Percentiles rank a stretch among this genome's conserved stretches.
Evolutionary conservation across 2,797 vertebrate species (phyloP).

Genomic region (Tinamus major): DNA sequence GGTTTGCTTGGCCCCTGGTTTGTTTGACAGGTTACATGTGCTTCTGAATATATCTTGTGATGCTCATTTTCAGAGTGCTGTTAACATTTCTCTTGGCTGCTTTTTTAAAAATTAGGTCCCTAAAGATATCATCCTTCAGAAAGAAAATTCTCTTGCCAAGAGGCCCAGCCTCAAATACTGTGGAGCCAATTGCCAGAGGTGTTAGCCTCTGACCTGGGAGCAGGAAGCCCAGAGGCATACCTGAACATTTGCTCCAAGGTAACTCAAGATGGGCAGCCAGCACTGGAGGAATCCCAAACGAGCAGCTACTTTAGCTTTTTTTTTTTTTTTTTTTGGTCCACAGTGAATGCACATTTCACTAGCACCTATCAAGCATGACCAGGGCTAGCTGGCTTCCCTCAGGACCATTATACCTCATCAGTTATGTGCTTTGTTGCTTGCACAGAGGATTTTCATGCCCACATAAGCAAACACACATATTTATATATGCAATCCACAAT

Average conservation of each 20-base stretch:
- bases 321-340: neutral
- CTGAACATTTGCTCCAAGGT: neutral
- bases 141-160: conserved; percentile 20
- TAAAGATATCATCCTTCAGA: conserved; percentile 40
- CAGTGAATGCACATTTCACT: neutral
- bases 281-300: neutral
- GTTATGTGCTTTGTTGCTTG: conserved; percentile 25
- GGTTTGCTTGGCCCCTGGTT: conserved; percentile 36
- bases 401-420: conserved; percentile 4
- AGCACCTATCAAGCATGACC: neutral
- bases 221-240: neutral
- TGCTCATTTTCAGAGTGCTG: conserved; percentile 37
- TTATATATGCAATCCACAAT: neutral
- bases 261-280: neutral
- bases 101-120: conserved; percentile 48
- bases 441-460: neutral
- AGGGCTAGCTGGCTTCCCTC: neutral
- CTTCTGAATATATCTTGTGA: conserved; percentile 48
- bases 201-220: neutral
- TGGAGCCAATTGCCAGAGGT: neutral
- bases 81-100: conserved; percentile 43
- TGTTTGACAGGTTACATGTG: conserved; percentile 54
- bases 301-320: neutral
- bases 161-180: neutral
- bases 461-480: neutral